Percentiles rank a stretch among this genome's conserved stretches.
phyloP scores from a whole-genome alignment of 2,113 vertebrate species.

The Mungos mungo region DNA sequence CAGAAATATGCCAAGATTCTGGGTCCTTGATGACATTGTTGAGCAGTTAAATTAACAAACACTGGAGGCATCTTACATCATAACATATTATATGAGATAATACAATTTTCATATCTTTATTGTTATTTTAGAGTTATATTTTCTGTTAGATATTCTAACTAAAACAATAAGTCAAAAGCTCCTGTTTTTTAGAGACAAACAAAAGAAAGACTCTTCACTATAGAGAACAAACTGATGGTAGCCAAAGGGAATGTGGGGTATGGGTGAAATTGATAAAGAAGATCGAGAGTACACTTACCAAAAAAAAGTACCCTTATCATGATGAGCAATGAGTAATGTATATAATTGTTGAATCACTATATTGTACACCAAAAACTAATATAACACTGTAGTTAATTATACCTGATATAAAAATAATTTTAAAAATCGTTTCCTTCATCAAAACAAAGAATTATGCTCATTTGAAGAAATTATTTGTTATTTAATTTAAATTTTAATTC shows the following conservation, averaged over 20 bases:
- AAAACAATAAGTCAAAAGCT: slow-evolving; percentile 30
- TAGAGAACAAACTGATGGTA: neutral
- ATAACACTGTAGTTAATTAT: neutral
- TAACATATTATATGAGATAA: neutral
- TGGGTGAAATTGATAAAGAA: neutral
- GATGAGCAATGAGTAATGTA: neutral
- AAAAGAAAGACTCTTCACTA: neutral
- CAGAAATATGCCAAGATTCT: slow-evolving; percentile 16
- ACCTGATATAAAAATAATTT: neutral
- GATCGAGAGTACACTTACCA: neutral
- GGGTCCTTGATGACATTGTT: neutral
- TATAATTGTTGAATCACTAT: neutral
- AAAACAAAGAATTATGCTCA: neutral
- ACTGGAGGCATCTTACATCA: neutral
- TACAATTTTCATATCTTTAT: neutral
- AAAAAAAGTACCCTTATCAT: neutral
- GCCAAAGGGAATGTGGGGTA: neutral
- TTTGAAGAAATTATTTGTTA: neutral
- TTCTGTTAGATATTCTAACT: slow-evolving; percentile 33
- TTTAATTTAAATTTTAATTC: neutral
- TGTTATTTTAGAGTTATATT: neutral
- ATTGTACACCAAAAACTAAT: neutral
- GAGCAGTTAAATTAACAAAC: slow-evolving; percentile 30
- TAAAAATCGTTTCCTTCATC: neutral
- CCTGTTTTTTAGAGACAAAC: neutral